These are phyloP conservation scores for Tetragnatha montana DNA, from an alignment of 2,888 invertebrate species.

Conservation along the genomic window DNA sequence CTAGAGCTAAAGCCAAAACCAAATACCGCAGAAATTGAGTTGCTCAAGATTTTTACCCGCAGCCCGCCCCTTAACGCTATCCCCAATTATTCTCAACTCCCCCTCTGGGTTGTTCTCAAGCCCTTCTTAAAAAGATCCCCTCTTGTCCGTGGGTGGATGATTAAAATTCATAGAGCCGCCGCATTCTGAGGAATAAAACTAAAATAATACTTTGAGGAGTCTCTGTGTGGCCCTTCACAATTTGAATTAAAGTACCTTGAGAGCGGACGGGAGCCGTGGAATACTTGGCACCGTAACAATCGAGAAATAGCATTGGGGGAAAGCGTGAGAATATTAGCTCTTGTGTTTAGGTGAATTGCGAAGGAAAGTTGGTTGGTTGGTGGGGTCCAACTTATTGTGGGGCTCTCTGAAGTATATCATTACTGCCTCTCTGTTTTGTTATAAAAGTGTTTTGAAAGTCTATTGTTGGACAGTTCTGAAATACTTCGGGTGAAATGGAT, in stretches of 20 bases:
- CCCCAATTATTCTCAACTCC: neutral
- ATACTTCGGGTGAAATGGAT: neutral
- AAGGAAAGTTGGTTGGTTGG: neutral
- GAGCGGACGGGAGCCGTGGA: neutral
- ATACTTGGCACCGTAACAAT: neutral
- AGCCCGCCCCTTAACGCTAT: neutral
- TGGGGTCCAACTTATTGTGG: neutral
- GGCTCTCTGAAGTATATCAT: neutral
- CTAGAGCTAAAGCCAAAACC: neutral
- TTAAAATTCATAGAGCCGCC: neutral
- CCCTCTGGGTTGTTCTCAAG: neutral
- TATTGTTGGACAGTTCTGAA: neutral
- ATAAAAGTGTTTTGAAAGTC: neutral
- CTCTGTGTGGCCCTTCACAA: neutral
- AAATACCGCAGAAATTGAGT: neutral
- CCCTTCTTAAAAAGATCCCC: neutral
- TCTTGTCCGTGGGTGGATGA: neutral
- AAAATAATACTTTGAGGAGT: neutral
- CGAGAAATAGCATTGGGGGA: neutral
- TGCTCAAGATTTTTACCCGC: neutral
- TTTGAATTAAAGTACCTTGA: neutral
- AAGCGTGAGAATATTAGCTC: neutral
- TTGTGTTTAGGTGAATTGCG: neutral
- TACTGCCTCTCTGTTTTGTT: neutral
- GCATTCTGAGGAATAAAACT: neutral